phyloP scores from a whole-genome alignment of 2,113 vertebrate genomes.

The Pelodiscus sinensis region DNA sequence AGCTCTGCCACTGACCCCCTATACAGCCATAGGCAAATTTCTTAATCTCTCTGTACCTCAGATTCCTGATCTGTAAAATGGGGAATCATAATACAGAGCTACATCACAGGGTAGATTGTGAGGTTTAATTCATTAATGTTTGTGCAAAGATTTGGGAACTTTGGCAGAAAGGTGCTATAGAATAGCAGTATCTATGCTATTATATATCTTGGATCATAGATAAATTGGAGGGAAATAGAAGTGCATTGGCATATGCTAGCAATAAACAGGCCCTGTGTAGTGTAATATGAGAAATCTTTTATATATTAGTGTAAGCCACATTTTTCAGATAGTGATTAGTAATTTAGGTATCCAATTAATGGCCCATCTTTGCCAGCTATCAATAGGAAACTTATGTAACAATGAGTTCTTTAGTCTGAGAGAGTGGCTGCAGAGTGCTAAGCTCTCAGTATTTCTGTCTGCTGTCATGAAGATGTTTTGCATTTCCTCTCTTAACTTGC shows the following conservation, averaged over 20 bases:
- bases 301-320: not conserved
- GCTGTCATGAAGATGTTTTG: not conserved
- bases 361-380: not conserved
- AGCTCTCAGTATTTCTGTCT: constrained; percentile 10
- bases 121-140: not conserved
- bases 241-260: not conserved
- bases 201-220: not conserved
- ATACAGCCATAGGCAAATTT: not conserved
- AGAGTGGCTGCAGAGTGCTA: not conserved
- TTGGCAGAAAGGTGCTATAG: not conserved
- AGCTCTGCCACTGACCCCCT: not conserved
- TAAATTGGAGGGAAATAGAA: not conserved
- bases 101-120: not conserved
- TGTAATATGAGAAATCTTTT: not conserved
- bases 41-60: not conserved
- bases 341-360: constrained; percentile 1
- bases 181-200: not conserved
- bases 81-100: not conserved
- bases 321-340: not conserved
- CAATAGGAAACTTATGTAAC: constrained; percentile 5
- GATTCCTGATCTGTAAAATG: not conserved
- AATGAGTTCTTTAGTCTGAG: not conserved
- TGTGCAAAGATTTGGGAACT: not conserved
- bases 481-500: constrained; percentile 23
- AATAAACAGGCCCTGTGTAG: not conserved